Evolutionary conservation across 2,113 vertebrate species (phyloP), one percentile per base, ranked within the genome.

Genomic region (Morphnarchus princeps): DNA sequence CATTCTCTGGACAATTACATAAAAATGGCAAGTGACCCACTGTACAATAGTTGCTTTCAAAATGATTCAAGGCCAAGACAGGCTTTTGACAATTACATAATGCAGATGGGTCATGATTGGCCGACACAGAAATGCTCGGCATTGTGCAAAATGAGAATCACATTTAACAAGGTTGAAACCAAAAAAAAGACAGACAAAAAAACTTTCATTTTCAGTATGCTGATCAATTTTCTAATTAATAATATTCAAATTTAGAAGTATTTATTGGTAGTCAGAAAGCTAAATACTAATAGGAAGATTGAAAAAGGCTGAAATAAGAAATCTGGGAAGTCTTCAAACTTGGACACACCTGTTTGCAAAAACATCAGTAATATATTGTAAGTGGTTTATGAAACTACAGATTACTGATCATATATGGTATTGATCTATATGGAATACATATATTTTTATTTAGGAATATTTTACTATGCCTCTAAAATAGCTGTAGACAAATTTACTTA

Each of bases 1-100:
- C 97, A 88, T 97, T 96, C 89, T 96, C 84, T 86, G 94, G 87
- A 94, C 91, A 97, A 93, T 97, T 95, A 95, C 93, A 97, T 94
- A 96, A 96, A 97, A 97, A 95, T 90, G 95, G 79, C 29, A 3
- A 97, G 47, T 93, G 91, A 94, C 95, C 94, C 82, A 77, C 74
- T 88, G 84, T 83, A 97, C 93, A 97, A 97, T 97, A 86, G 91
- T 90, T 90, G 91, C 95, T 97, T 97, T 97, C 96, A 97, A 94
- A 50, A 10, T 40, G 47, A 83, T 96, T 93, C 91, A 96, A 96
- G 91, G 71, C 91, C 94, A 95, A 90, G 87, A 77, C 71, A 95
- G 94, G 91, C 89, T 96, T 96, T 95, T 96, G 90, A 97, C 94
- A 96, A 84, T 96, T 94, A 85, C 43, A 94, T 95, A 95, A 96